These are phyloP conservation scores for Caenorhabditis sinica DNA, from an alignment of 2,888 invertebrate species.

Conservation along the genomic window DNA sequence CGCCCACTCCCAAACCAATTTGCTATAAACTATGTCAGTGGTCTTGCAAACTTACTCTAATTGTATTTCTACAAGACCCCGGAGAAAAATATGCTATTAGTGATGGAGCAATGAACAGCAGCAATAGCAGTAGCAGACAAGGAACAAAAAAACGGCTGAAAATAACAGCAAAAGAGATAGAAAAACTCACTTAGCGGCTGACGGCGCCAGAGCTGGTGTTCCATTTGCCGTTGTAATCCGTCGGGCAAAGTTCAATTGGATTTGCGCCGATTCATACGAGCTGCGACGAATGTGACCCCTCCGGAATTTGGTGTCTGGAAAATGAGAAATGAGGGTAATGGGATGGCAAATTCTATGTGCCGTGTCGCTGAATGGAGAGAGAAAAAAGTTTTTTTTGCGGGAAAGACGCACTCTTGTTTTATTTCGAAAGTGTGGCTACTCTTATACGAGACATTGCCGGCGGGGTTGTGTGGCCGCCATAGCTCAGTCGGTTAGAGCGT, in stretches of 20 bases:
- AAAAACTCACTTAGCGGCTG: conserved; percentile 64
- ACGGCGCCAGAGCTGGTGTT: conserved; percentile 64
- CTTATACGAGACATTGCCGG: neutral
- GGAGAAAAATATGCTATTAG: conserved; percentile 40
- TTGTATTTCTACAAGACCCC: neutral
- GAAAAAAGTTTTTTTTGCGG: neutral
- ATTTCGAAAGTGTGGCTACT: neutral
- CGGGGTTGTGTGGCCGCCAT: conserved; percentile 72
- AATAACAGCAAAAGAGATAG: conserved; percentile 33
- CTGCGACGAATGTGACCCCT: conserved; percentile 76
- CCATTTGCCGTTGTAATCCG: conserved; percentile 66
- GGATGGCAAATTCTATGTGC: conserved; percentile 33
- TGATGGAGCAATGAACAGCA: conserved; percentile 30
- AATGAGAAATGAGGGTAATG: conserved; percentile 32
- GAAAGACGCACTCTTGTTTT: neutral
- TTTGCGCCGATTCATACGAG: conserved; percentile 78
- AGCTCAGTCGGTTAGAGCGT: conserved; percentile 84
- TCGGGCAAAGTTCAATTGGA: conserved; percentile 73
- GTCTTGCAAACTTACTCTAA: conserved; percentile 2
- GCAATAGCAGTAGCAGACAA: conserved; percentile 3
- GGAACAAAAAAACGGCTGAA: conserved; percentile 24
- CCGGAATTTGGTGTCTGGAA: conserved; percentile 68
- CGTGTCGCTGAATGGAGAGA: conserved; percentile 4
- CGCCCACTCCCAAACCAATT: neutral
- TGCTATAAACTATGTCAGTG: conserved; percentile 22